phyloP scores from a whole-genome alignment of 2,888 invertebrate species.

The Odontomyia ornata region DNA sequence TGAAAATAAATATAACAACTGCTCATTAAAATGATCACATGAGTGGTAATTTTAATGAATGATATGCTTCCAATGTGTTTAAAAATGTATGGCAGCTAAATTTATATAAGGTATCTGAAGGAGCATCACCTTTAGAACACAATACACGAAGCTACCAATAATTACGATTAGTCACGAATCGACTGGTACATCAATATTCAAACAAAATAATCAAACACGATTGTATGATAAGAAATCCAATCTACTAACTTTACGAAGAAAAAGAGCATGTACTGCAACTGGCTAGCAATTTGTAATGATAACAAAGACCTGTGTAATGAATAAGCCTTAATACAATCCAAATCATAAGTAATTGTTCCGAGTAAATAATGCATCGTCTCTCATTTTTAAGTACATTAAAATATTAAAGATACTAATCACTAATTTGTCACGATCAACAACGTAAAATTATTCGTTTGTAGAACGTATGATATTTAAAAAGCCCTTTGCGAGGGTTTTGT shows the following conservation, averaged over 20 bases:
- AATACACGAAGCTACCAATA: background rate
- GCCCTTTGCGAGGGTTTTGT: background rate
- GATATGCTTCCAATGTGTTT: background rate
- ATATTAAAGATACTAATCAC: background rate
- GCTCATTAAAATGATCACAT: background rate
- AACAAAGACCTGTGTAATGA: background rate
- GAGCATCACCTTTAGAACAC: constrained; percentile 16
- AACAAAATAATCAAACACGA: background rate
- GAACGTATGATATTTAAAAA: constrained; percentile 9
- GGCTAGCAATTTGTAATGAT: background rate
- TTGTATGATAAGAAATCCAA: too few species aligned
- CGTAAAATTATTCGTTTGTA: background rate
- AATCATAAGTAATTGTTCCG: background rate
- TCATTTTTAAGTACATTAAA: background rate
- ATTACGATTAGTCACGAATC: background rate
- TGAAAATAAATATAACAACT: background rate
- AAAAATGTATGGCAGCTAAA: constrained; percentile 10
- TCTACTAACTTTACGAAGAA: background rate
- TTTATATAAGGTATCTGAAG: background rate
- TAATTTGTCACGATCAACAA: background rate
- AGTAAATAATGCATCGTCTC: constrained; percentile 4
- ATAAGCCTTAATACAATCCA: background rate
- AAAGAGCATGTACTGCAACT: background rate
- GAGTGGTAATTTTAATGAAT: background rate
- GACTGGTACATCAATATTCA: background rate